Evolutionary conservation across 2,888 invertebrate genomes (phyloP).

Genomic region (Ormia ochracea): DNA sequence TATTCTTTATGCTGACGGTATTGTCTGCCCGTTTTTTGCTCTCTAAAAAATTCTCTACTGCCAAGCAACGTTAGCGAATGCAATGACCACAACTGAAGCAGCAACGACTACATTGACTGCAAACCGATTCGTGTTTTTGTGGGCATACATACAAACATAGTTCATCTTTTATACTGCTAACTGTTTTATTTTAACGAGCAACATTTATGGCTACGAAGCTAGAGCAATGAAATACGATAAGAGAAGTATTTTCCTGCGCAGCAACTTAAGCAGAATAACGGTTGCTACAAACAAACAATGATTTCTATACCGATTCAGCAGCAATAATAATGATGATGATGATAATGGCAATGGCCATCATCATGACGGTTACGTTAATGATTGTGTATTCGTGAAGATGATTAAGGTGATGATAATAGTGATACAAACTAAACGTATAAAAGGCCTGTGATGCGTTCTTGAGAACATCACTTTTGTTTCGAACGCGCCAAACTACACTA

Average conservation of each 20-base stretch:
- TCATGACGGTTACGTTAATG: background rate
- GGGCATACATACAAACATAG: constrained; percentile 5
- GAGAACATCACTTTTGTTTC: constrained; percentile 64
- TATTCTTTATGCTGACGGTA: constrained; percentile 53
- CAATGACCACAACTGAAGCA: background rate
- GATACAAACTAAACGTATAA: constrained; percentile 58
- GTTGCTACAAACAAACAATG: constrained; percentile 33
- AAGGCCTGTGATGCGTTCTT: constrained; percentile 56
- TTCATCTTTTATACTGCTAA: constrained; percentile 3
- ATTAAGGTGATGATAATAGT: constrained; percentile 30
- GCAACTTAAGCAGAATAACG: constrained; percentile 56
- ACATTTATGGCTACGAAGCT: constrained; percentile 34
- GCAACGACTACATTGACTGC: constrained; percentile 51
- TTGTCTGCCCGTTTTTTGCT: constrained; percentile 57
- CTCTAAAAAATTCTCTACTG: constrained; percentile 13
- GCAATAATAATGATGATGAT: constrained; percentile 28
- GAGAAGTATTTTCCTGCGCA: constrained; percentile 49
- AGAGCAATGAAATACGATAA: constrained; percentile 34
- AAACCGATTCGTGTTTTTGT: background rate
- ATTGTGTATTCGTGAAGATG: background rate
- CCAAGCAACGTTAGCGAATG: background rate
- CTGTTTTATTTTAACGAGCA: constrained; percentile 29
- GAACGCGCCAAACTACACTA: constrained; percentile 61
- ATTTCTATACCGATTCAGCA: constrained; percentile 7
- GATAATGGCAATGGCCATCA: background rate